phyloP scores from a whole-genome alignment of 2,113 vertebrate genomes.

The Albula goreensis region DNA sequence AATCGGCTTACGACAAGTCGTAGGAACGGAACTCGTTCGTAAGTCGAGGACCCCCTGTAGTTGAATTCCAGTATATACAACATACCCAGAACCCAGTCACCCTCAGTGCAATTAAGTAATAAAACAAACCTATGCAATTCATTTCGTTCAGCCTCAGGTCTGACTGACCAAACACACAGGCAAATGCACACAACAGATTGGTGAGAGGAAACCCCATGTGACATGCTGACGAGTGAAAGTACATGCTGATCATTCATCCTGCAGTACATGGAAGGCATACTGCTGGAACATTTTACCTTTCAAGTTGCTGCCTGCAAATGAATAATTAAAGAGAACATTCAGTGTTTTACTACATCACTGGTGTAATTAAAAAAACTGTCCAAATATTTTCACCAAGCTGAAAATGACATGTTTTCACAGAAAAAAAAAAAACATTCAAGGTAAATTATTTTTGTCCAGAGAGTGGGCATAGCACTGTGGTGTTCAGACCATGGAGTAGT shows the following conservation, averaged over 20 bases:
- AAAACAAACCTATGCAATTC: not conserved
- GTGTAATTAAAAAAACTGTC: not conserved
- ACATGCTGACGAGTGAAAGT: not conserved
- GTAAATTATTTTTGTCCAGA: not conserved
- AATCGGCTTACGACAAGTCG: too few species aligned
- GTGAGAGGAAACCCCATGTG: not conserved
- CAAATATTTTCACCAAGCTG: not conserved
- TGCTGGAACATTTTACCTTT: not conserved
- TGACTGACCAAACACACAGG: not conserved
- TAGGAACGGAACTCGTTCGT: too few species aligned
- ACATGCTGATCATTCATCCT: not conserved
- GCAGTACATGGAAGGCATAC: not conserved
- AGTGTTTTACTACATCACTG: not conserved
- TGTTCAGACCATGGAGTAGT: not conserved
- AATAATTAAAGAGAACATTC: not conserved
- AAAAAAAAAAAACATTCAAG: not conserved
- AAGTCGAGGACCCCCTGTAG: too few species aligned
- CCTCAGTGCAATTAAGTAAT: conserved; percentile 8
- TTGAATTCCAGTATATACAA: not conserved
- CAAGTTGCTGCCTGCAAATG: not conserved
- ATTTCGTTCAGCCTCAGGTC: not conserved
- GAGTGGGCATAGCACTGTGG: not conserved
- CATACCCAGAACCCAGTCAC: not conserved
- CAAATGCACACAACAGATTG: not conserved
- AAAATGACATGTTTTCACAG: not conserved